Base-by-base conservation (phyloP, 2,888 invertebrate genomes). In the Dryomyza anilis region DNA sequence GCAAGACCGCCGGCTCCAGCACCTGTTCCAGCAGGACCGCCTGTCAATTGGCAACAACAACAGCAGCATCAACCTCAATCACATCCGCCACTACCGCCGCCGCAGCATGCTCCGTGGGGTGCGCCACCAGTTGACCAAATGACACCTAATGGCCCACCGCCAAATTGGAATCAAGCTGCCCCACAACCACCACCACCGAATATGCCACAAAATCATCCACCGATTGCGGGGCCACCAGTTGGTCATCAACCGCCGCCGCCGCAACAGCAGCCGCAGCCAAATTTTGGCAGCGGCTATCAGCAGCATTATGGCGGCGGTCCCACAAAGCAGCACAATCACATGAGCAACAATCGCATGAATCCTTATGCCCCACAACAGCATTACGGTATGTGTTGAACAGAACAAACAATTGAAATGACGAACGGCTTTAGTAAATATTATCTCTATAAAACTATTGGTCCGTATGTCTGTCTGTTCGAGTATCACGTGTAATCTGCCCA, bases 231-330 rank as follows among this genome's bases (percentile, higher is more conserved):
- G 10, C 77, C 74, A 4, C 60, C 61, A 48, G n/a, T n/a, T n/a
- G n/a, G n/a, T n/a, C n/a, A n/a, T n/a, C n/a, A n/a, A n/a, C 55
- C 60, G n/a, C 23, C 19, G 27, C 63, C 55, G 2, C 70, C 69
- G 30, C 70, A 70, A 50, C 73, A 71, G 45, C 70, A 64, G 8
- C 66, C 69, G 2, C 75, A 74, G 3, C 73, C 75, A 1, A 81
- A 76, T 61, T 81, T 81, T 62, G 93, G 59, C 87, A 89, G 64
- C 66, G 90, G 91, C 50, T 94, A 94, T 81, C 93, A 94, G 73
- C 94, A 94, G 78, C 89, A 88, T 65, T 94, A 91, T 78, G 87
- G 91, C 1, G 95, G 93, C 27, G 95, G 95, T 1, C 93, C 95
- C 0, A 88, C 94, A 83, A 88, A 94, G 69, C n/a, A n/a, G n/a